Base-by-base conservation (phyloP, 2,888 invertebrate species). In the Trichacis sp. region DNA sequence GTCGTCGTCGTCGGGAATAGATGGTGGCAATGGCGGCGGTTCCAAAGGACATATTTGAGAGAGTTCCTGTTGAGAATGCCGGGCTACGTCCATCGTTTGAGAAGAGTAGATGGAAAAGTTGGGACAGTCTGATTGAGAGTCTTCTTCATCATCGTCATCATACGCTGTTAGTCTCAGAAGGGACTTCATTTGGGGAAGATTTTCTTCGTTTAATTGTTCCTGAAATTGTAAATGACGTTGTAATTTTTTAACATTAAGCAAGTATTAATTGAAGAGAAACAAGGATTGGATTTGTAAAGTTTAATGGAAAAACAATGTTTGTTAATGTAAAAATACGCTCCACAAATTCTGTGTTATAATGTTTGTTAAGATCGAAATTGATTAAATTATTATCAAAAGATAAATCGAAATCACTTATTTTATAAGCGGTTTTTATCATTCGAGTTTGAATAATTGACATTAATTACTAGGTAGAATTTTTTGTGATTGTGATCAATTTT, bases 101-200 rank as follows among this genome's bases (percentile, higher is more conserved):
- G 92, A 91, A 0, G 94, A 94, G 84, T 94, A 94, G 70, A 94
- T 92, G 9, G 92, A 92, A 82, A 93, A 93, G 83, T 94, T 94
- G 2, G 94, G 94, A 82, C 94, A 94, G 73, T 92, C 92, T 0
- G 92, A 91, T 64, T 88, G 87, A 1, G 86, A 86, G 60, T 86
- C 86, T 54, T 89, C 89, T 14, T 88, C 88, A n/a, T 87, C 86
- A 1, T 87, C 84, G 9, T 84, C 83, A 9, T 84, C 83, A 46
- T 83, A 83, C 1, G 78, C 79, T 0, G 80, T 74, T n/a, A 83
- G 53, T 5, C 78, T 73, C 14, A 80, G 64, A n/a, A 68, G 15
- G 1, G 70, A 68, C 8, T 70, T 65, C 1, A 63, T 29, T 15
- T 58, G 56, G 0, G 24, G 47, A 11, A 2, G 15, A 1, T 30